A percentile compares a stretch with the other conserved stretches of the same genome.
phyloP scores from a whole-genome alignment of 2,797 vertebrate genomes.

The Epinephelus malabaricus region DNA sequence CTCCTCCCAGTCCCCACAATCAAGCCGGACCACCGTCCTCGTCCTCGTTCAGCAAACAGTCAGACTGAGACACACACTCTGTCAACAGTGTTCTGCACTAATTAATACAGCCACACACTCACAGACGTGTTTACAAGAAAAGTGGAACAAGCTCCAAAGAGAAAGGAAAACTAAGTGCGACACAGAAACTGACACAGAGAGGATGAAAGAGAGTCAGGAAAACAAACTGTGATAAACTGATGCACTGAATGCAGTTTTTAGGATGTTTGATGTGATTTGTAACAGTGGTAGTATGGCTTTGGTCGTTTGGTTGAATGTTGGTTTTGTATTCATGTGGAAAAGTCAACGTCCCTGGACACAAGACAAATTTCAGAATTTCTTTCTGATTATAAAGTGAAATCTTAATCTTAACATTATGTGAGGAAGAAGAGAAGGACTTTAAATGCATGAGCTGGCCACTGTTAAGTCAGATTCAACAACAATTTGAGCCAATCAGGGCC shows the following conservation, averaged over 20 bases:
- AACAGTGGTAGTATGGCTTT: accelerated
- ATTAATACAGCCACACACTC: constrained; percentile 18
- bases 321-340: no score
- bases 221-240: no score
- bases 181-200: neutral
- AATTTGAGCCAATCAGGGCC: neutral
- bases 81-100: constrained; percentile 35
- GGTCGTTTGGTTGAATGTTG: no score
- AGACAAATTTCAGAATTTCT: no score
- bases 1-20: neutral
- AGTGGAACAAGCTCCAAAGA: neutral
- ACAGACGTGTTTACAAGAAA: constrained; percentile 19
- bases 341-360: no score
- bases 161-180: neutral
- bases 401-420: no score
- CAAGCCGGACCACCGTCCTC: neutral
- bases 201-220: no score
- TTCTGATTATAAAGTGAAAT: no score
- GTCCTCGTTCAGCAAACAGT: constrained; percentile 18
- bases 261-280: no score
- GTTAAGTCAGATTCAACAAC: no score
- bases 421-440: neutral
- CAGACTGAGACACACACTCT: constrained; percentile 7
- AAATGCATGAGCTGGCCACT: neutral
- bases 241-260: no score